Base-by-base conservation (phyloP, 1,140 invertebrate genomes). In the Leguminivora glycinivorella region DNA sequence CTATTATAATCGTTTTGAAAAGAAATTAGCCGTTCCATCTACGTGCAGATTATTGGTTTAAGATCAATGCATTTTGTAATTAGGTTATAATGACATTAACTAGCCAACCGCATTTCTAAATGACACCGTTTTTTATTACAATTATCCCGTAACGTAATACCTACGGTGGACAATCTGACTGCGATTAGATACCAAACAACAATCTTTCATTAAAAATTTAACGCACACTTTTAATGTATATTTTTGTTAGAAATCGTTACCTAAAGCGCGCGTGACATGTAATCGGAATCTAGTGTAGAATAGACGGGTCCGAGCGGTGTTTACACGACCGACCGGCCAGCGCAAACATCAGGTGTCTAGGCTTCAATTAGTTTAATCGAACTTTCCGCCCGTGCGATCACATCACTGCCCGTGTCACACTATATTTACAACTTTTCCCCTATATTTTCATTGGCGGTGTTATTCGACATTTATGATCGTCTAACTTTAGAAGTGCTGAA, bases 351-450 rank as follows among this genome's bases (percentile, higher is more conserved):
- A 63, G 58, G 58, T 63, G 58, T 63, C 58, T 63, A n/a, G 14
- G 58, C 58, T 63, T 63, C 58, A 63, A 63, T 63, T 63, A 63
- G 25, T 34, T 63, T 63, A 63, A 63, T 63, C 58, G 58, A 63
- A 29, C 58, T 63, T 19, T 63, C 58, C 58, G 58, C 58, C 58
- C 26, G 26, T 29, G 14, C 58, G 58, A 63, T 63, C 26, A 63
- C n/a, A 63, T 29, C 47, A 63, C 25, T 29, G 25, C 25, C 58
- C 29, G 19, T 63, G 58, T 63, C 58, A 63, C 25, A 17, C 26
- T 29, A 31, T 17, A 63, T 63, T 63, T 17, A 17, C 58, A 63
- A n/a, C 26, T n/a, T 31, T 31, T 17, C 24, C 29, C 29, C 29
- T 31, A 52, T 63, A 19, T 63, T 63, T 63, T 34, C 26, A 17